Conservation (phyloP, 2,797 vertebrate genomes). For the Manis crassicaudata region DNA sequence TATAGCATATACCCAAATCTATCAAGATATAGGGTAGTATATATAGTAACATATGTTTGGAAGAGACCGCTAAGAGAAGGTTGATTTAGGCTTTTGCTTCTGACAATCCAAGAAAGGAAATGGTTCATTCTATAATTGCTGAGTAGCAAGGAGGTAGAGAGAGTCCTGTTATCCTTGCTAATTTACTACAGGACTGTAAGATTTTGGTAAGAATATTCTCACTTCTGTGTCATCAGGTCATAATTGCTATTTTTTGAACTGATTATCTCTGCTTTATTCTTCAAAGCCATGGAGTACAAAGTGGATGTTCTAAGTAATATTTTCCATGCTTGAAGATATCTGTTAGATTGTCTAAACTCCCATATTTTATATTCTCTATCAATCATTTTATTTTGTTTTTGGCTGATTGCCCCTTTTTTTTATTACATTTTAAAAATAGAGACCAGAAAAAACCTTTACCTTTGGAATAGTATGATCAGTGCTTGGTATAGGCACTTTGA, state of each 20-base stretch:
- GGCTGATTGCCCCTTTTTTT: not conserved
- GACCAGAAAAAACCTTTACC: not conserved
- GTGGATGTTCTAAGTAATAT: not conserved
- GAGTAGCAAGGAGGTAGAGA: not conserved
- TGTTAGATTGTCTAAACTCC: not conserved
- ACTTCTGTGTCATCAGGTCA: not conserved
- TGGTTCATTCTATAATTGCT: not conserved
- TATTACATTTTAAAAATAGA: constrained; percentile 19
- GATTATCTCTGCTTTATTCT: constrained; percentile 8
- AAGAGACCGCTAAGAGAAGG: not conserved
- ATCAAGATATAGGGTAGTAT: not conserved
- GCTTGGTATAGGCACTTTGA: not conserved
- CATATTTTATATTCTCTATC: not conserved
- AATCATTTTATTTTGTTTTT: constrained; percentile 23
- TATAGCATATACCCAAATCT: not conserved
- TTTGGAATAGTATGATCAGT: not conserved
- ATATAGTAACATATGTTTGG: not conserved
- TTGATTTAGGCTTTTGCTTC: constrained; percentile 5
- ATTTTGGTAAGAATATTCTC: constrained; percentile 2
- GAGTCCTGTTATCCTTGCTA: not conserved
- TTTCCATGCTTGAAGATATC: not conserved
- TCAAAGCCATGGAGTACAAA: not conserved
- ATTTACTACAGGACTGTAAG: not conserved
- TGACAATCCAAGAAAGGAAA: not conserved
- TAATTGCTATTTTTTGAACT: not conserved